Evolutionary conservation across 2,888 invertebrate genomes (phyloP).

Genomic region (Rotaria socialis): DNA sequence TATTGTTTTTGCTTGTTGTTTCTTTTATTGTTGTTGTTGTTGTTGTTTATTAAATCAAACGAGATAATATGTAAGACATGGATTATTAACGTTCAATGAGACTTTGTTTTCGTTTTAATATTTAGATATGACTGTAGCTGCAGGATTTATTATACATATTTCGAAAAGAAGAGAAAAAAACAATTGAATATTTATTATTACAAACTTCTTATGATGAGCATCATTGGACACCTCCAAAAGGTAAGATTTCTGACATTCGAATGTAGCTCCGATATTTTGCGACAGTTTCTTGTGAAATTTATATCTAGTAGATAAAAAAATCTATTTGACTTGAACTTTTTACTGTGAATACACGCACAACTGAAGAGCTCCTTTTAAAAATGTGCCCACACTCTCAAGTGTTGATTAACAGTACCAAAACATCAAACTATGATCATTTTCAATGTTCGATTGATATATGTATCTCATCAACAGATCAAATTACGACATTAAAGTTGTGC

Average conservation of each 20-base stretch:
- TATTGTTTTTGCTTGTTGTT: slow-evolving; percentile 9
- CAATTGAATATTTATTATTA: slow-evolving; percentile 65
- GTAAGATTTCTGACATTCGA: slow-evolving; percentile 49
- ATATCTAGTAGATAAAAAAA: too few species aligned
- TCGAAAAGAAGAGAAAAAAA: neutral
- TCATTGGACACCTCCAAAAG: slow-evolving; percentile 90
- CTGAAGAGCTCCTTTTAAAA: too few species aligned
- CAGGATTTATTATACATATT: slow-evolving; percentile 41
- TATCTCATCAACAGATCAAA: too few species aligned
- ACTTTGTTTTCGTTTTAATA: neutral
- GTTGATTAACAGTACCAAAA: too few species aligned
- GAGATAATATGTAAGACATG: neutral
- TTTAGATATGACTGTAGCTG: slow-evolving; percentile 31
- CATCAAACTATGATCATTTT: too few species aligned
- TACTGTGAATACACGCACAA: too few species aligned
- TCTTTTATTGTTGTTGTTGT: neutral
- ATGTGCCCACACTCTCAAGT: too few species aligned
- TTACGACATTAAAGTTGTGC: too few species aligned
- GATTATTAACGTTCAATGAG: neutral
- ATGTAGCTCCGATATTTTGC: too few species aligned
- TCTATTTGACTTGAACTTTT: too few species aligned
- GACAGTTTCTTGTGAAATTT: too few species aligned
- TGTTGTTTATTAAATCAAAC: neutral
- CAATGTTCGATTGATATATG: too few species aligned
- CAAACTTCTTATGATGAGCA: slow-evolving; percentile 78